Base-by-base conservation (phyloP, 2,888 invertebrate genomes). In the Netelia inedita region DNA sequence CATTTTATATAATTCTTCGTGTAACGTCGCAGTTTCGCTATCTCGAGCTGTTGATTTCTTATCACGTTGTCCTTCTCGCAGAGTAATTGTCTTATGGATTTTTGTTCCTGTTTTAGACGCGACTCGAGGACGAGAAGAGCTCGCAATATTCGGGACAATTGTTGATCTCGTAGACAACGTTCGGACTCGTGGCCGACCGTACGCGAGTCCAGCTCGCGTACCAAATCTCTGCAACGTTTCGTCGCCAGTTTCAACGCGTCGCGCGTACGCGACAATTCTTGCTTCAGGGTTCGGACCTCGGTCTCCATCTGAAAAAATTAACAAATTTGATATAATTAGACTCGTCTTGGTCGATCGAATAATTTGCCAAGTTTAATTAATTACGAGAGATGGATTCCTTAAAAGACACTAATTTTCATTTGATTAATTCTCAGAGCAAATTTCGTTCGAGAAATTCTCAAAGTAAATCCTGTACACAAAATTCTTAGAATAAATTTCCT, bases 1-100 rank as follows among this genome's bases (percentile, higher is more conserved):
- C 95, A 95, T 92, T 95, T 95, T 68, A 95, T 95, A 85, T 95
- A 95, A 35, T 95, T 95, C 69, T 95, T 93, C 74, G 92, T 93
- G 84, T 92, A 92, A 57, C 93, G 88, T 89, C 96, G 95, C 41
- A 97, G 94, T 92, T 95, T 96, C 10, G 95, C 94, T 85, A 97
- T 96, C 93, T 97, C 96, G 86, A 95, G 95, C 89, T 96, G 95
- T 91, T 97, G 97, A 79, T 95, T 95, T 90, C 95, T 95, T 84
- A 97, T 96, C 66, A 96, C 95, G 90, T 95, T 95, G 91, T 97
- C 97, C 91, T 96, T 96, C 91, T 96, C 96, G 83, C 95, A 95
- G 19, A 97, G 94, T 71, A 96, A 95, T 79, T 95, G 95, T 82
- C 95, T 95, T 87, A 97, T 96, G 89, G 95, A 95, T 88, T 96